Evolutionary conservation across 2,888 invertebrate genomes (phyloP).

Genomic region (Ichneumoninae sp.): DNA sequence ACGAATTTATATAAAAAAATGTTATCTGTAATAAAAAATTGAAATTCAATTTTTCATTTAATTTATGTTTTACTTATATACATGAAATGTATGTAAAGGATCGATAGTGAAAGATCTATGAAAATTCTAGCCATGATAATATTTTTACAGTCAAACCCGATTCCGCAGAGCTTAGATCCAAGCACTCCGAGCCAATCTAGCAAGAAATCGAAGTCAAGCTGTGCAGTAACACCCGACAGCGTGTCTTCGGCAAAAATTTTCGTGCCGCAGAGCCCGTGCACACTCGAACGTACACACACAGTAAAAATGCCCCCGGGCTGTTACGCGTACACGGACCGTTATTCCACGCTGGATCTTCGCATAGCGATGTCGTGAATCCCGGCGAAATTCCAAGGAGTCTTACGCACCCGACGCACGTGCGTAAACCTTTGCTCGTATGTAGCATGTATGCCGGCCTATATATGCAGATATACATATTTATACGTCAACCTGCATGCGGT

Average conservation of each 20-base stretch:
- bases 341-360: constrained; percentile 29
- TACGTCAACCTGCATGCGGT: constrained; percentile 62
- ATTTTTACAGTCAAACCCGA: no score
- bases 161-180: no score
- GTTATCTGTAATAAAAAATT: no score
- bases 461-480: constrained; percentile 23
- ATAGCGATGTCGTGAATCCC: constrained; percentile 23
- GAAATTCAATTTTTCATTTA: no score
- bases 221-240: background rate
- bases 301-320: background rate
- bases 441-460: constrained; percentile 36
- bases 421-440: constrained; percentile 31
- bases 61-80: no score
- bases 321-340: constrained; percentile 36
- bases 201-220: background rate
- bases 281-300: background rate
- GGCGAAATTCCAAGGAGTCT: constrained; percentile 32
- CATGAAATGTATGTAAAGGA: no score
- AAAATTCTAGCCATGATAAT: background rate
- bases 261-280: background rate
- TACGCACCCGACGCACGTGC: constrained; percentile 55
- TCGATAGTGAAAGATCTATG: background rate
- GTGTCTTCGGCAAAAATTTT: background rate
- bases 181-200: no score
- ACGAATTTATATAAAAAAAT: no score